phyloP scores from a whole-genome alignment of 2,888 invertebrate species.

The Caenorhabditis macrosperma region DNA sequence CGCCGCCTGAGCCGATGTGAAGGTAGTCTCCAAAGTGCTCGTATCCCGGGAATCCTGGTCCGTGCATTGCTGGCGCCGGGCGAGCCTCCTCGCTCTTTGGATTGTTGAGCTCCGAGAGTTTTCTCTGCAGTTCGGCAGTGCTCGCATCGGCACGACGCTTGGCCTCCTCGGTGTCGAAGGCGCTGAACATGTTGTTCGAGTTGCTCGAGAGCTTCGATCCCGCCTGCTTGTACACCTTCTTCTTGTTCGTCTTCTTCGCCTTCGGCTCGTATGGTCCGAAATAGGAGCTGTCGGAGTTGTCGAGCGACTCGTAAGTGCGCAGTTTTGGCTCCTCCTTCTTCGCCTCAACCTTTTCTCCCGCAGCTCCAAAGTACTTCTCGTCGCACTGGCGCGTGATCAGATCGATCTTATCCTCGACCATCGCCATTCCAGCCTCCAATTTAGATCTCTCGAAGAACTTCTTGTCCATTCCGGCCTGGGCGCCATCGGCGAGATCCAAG shows the following conservation, averaged over 20 bases:
- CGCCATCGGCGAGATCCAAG: constrained; percentile 42
- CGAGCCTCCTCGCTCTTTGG: not conserved
- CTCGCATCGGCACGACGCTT: constrained; percentile 29
- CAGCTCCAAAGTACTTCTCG: constrained; percentile 8
- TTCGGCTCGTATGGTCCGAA: constrained; percentile 6
- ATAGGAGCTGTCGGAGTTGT: not conserved
- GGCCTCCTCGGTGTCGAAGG: constrained; percentile 12
- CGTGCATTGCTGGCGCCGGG: not conserved
- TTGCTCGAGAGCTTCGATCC: constrained; percentile 1
- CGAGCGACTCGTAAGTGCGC: not conserved
- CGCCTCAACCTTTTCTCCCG: constrained; percentile 1
- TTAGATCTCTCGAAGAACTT: constrained; percentile 27
- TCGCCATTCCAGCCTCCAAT: constrained; percentile 27
- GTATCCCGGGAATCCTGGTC: not conserved
- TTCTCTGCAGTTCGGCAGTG: constrained; percentile 25
- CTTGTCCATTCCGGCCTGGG: constrained; percentile 24
- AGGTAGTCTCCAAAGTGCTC: not conserved
- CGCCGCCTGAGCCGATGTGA: not conserved
- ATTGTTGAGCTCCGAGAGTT: constrained; percentile 12
- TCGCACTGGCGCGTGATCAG: constrained; percentile 12
- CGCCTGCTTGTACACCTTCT: constrained; percentile 11
- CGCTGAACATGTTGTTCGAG: not conserved
- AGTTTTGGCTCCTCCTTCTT: not conserved
- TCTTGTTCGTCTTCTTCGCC: constrained; percentile 18
- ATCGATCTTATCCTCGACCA: constrained; percentile 32